Percentiles rank a stretch among this genome's conserved stretches.
These are phyloP conservation scores for Smittia sp. DNA, from an alignment of 2,888 invertebrate species.

Conservation along the genomic window DNA sequence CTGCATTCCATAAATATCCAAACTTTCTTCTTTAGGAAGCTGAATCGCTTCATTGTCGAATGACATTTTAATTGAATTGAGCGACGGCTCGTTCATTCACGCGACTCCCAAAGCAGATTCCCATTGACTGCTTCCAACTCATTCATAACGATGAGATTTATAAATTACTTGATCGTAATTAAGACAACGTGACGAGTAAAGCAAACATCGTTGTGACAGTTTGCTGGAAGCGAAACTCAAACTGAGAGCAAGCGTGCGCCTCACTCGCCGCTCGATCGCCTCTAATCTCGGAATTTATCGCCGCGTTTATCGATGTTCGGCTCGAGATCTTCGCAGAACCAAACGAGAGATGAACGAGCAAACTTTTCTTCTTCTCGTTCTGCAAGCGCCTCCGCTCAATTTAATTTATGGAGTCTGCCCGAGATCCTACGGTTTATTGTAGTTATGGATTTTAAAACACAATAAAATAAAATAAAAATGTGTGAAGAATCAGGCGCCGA, in stretches of 20 bases:
- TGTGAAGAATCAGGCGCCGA: not conserved
- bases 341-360: not conserved
- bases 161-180: too few relatives aligned
- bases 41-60: too few relatives aligned
- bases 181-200: too few relatives aligned
- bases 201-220: too few relatives aligned
- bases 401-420: constrained; percentile 1
- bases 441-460: not conserved
- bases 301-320: not conserved
- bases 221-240: too few relatives aligned
- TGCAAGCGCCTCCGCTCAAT: not conserved
- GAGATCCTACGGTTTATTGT: not conserved
- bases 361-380: not conserved
- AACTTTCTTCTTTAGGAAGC: too few relatives aligned
- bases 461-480: not conserved
- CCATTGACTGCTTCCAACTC: too few relatives aligned
- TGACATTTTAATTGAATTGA: too few relatives aligned
- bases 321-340: not conserved
- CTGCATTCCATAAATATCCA: too few relatives aligned
- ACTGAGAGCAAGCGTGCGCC: not conserved
- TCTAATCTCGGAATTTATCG: not conserved
- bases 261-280: not conserved
- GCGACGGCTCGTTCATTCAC: too few relatives aligned
- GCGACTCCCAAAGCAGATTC: too few relatives aligned
- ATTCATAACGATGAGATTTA: too few relatives aligned